Conservation (phyloP, 2,797 vertebrate genomes). For the Neostethus bicornis region DNA sequence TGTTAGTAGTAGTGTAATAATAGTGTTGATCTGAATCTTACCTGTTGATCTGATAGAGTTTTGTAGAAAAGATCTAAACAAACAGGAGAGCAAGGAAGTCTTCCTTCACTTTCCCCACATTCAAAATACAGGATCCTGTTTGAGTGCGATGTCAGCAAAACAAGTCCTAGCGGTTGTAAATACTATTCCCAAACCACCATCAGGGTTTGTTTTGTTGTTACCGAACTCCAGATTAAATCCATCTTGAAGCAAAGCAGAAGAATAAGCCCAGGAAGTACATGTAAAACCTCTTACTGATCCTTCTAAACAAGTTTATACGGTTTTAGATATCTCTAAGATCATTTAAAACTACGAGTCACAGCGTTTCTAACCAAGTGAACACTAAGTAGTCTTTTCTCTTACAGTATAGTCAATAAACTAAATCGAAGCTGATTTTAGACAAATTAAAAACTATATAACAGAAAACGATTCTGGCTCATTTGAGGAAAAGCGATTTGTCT, state of each 20-base stretch:
- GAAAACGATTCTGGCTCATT: not conserved
- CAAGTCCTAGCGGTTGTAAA: conserved; percentile 20
- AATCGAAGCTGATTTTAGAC: fast-evolving
- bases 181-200: conserved; percentile 56
- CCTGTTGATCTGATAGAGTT: conserved; percentile 55
- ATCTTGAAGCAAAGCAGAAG: conserved; percentile 33
- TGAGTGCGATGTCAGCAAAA: conserved; percentile 41
- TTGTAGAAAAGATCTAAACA: conserved; percentile 6
- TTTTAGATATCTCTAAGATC: too few relatives aligned
- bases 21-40: too few relatives aligned
- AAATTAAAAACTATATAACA: not conserved
- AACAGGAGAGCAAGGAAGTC: conserved; percentile 12
- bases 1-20: too few relatives aligned
- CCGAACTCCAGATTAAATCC: conserved; percentile 59
- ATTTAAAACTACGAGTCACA: too few relatives aligned
- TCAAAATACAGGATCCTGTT: conserved; percentile 32
- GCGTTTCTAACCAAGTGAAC: conserved; percentile 1
- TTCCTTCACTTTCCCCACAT: conserved; percentile 28
- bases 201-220: conserved; percentile 11
- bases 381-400: not conserved
- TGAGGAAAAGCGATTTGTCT: conserved; percentile 11
- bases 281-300: not conserved
- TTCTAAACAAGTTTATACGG: too few relatives aligned
- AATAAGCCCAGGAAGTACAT: not conserved
- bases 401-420: not conserved